Base-by-base conservation (phyloP, 1,140 invertebrate genomes). In the Aricia agestis region DNA sequence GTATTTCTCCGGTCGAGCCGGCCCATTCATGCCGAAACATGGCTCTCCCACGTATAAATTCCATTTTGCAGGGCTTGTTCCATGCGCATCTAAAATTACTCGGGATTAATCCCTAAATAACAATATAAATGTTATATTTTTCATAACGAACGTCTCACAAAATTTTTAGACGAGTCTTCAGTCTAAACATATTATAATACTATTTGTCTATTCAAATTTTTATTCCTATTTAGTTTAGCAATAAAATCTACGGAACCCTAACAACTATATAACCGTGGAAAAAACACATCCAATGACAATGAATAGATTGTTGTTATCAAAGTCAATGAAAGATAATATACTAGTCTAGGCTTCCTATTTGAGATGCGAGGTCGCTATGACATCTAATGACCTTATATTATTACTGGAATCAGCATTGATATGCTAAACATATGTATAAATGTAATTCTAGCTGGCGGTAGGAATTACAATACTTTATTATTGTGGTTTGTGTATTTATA, bases 281-380 rank as follows among this genome's bases (percentile, higher is more conserved):
- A 19, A 63, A 18, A 63, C 59, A 59, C n/a, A 19, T 0, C 19
- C 59, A 63, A 63, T 63, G 59, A 18, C 59, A 63, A 25, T 11
- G 59, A 11, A 63, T 19, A 63, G 74, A 74, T 76, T 78, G 70
- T 58, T 67, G 66, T 78, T 74, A 75, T 76, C 77, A 76, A 52
- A 59, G 66, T 73, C 70, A 78, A 78, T 78, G 75, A 78, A 76
- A 76, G 42, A 67, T 71, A 72, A 76, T 74, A 78, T 65, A 70
- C 59, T 69, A 72, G 73, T 66, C 63, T 72, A 69, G 68, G 72
- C 73, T 78, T 78, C 77, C 77, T 78, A 66, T 68, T 76, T 72
- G 71, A 70, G 69, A 74, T 74, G 72, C 72, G 76, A 78, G 75
- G 77, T 72, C 77, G 72, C 73, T 69, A 71, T 74, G 71, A 73